A percentile compares a stretch with the other conserved stretches of the same genome.
Evolutionary conservation across 2,113 vertebrate species (phyloP).

Genomic region (Geothlypis trichas): DNA sequence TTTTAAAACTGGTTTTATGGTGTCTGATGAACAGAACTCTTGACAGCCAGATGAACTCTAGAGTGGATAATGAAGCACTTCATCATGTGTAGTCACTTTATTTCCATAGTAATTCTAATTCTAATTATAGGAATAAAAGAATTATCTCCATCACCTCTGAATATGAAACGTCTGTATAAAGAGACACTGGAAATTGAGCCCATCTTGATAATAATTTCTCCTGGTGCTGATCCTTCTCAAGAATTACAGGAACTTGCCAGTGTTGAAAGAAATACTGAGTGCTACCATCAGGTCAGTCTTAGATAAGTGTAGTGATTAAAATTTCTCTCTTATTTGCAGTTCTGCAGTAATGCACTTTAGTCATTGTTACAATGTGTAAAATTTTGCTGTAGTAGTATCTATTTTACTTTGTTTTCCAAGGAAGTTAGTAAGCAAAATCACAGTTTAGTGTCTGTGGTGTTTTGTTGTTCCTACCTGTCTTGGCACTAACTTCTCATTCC

Average conservation of each 20-base stretch:
- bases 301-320: not conserved
- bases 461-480: not conserved
- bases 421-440: not conserved
- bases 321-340: too few species aligned
- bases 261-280: conserved; percentile 81
- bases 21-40: not conserved
- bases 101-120: conserved; percentile 21
- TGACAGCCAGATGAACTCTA: not conserved
- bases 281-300: conserved; percentile 87
- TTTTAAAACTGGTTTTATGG: not conserved
- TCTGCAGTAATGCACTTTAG: too few species aligned
- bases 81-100: not conserved
- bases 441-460: not conserved
- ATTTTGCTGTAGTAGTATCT: not conserved
- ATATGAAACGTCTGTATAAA: conserved; percentile 86
- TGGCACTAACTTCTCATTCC: not conserved
- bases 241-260: conserved; percentile 92
- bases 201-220: conserved; percentile 94
- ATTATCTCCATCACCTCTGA: conserved; percentile 88
- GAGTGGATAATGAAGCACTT: not conserved
- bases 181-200: conserved; percentile 93
- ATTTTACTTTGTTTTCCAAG: not conserved
- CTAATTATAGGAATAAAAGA: conserved; percentile 86
- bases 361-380: not conserved
- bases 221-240: conserved; percentile 96